phyloP scores from a whole-genome alignment of 2,888 invertebrate genomes.

The Papilio elwesi region DNA sequence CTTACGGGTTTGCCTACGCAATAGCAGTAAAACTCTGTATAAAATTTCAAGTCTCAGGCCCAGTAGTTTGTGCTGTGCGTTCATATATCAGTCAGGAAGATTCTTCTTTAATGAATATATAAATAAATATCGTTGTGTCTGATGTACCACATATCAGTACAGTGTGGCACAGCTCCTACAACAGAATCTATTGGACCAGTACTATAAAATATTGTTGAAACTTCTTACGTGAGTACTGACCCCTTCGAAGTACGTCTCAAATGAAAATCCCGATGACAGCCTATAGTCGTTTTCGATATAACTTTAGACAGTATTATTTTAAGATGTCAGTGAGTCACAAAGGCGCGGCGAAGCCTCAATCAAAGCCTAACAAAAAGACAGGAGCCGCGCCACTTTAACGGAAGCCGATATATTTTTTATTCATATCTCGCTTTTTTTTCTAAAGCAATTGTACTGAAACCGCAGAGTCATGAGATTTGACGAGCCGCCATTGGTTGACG shows the following conservation, averaged over 20 bases:
- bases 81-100: too few species aligned
- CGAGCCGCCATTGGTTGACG: slow-evolving; percentile 79
- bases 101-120: too few species aligned
- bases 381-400: slow-evolving; percentile 79
- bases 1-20: too few species aligned
- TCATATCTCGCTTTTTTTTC: slow-evolving; percentile 49
- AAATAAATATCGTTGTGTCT: too few species aligned
- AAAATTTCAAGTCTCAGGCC: too few species aligned
- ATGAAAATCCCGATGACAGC: neutral
- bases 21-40: too few species aligned
- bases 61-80: too few species aligned
- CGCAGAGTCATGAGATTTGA: slow-evolving; percentile 80
- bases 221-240: too few species aligned
- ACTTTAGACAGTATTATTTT: slow-evolving; percentile 47
- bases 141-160: too few species aligned
- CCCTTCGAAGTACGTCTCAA: neutral
- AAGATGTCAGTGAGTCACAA: slow-evolving; percentile 57
- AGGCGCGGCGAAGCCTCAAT: slow-evolving; percentile 47
- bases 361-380: slow-evolving; percentile 56
- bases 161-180: too few species aligned
- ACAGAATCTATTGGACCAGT: neutral
- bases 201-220: neutral
- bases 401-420: slow-evolving; percentile 71
- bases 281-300: slow-evolving; percentile 25
- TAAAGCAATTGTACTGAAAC: slow-evolving; percentile 72